Evolutionary conservation across 2,888 invertebrate species (phyloP).

Genomic region (Neoitamus cyanurus): DNA sequence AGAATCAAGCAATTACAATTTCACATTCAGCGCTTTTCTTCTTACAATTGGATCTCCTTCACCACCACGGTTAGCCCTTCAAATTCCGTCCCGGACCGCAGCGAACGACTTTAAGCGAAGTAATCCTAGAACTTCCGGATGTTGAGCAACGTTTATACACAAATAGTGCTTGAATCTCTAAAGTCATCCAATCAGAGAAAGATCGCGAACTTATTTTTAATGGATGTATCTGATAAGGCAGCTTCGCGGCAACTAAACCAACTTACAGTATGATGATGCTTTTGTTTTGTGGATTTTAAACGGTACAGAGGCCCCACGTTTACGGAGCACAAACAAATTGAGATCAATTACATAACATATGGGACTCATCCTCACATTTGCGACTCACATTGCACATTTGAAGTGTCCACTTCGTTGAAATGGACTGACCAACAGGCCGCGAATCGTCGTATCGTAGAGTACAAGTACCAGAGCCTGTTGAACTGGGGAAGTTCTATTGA

Average conservation of each 20-base stretch:
- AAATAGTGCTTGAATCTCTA: not conserved
- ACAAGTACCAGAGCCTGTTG: not conserved
- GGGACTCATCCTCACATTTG: not conserved
- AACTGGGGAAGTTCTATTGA: not conserved
- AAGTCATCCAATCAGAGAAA: not conserved
- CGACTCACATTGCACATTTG: conserved; percentile 3
- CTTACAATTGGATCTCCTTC: not conserved
- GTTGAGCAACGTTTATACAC: not conserved
- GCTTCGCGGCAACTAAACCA: conserved; percentile 1
- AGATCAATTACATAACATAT: conserved; percentile 21
- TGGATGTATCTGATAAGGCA: not conserved
- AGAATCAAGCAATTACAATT: not conserved
- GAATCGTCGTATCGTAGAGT: not conserved
- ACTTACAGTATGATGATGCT: not conserved
- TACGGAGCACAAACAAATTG: not conserved
- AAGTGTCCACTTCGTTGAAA: conserved; percentile 25
- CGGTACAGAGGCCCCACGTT: not conserved
- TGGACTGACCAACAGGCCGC: not conserved
- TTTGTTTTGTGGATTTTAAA: not conserved
- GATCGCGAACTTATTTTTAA: conserved; percentile 12
- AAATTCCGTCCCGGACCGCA: not conserved
- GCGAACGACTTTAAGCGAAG: not conserved
- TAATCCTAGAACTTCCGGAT: conserved; percentile 21
- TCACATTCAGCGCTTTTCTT: not conserved
- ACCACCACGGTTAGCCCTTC: not conserved